Evolutionary conservation across 2,113 vertebrate genomes (phyloP), one percentile per base, ranked within the genome.

Genomic region (Hydrochoerus hydrochaeris): DNA sequence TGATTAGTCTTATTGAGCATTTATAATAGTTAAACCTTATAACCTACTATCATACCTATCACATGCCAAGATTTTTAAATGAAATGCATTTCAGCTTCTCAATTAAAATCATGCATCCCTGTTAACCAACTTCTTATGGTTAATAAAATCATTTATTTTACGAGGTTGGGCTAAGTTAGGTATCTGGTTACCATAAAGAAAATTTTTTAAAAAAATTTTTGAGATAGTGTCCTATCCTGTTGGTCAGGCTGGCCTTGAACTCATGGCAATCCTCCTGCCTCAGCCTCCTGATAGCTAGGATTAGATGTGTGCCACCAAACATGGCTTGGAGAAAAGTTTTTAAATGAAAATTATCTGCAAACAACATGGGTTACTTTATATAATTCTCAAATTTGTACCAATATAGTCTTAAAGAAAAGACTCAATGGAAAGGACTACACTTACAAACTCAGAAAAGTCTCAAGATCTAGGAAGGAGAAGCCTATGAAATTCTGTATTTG

Each of bases 301-400:
- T 69, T 8, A n/a, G 35, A 17, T 16, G 13, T 17, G 5, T 6
- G 6, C 14, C 65, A 67, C 65, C 65, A 17, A 5, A 35, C 32
- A 32, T 67, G 65, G 14, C 65, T 35, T 69, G 35, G 1, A 69
- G 35, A n/a, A 69, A 69, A 17, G 1, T 87, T 44, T 73, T 91
- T 41, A 95, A 87, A 86, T 95, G 41, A 87, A 46, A 85, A 49
- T 80, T 69, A 24, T 32, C 41, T 52, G 26, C 41, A 92, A 88
- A 88, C 41, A 91, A 91, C 19, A 60, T 32, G 35, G 10, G 10
- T 62, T 73, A 63, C 58, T 75, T 80, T 65, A 88, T 35, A 5
- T 73, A 83, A 88, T 62, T 82, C 35, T 58, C 71, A 95, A 80
- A 84, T 5, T 46, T 77, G 84, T 7, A 88, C 78, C 38, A 13